Base-by-base conservation (phyloP, 2,888 invertebrate species). In the Entomobrya multifasciata region DNA sequence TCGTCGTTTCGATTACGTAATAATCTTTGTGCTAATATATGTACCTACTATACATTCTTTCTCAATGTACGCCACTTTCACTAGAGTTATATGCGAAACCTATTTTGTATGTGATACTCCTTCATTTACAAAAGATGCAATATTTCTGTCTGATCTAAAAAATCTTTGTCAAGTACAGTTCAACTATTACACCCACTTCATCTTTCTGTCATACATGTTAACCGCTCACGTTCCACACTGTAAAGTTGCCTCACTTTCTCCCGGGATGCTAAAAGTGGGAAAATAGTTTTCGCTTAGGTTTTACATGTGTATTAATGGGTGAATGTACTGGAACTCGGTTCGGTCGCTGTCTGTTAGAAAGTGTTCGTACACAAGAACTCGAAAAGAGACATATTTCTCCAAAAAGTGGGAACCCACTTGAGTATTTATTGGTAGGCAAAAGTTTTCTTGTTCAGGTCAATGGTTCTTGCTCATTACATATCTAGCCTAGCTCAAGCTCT, bases 371-470 rank as follows among this genome's bases (percentile, higher is more conserved):
- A 20, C 5, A 41, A 36, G 17, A 36, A 41, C 1, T 15, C 3
- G 65, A 17, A 65, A 65, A 36, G 52, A 74, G 52, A 47, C 20
- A 67, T 17, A 47, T 47, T 70, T 27, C 20, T n/a, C 13, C 25
- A 17, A 49, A 22, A 20, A 41, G 41, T 36, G 41, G 36, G 25
- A 52, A 52, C 74, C 27, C 74, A 52, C 49, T 74, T 74, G 27
- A 74, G 74, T 27, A 52, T 74, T 74, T 52, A 52, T 25, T 25
- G 17, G 27, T n/a, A 52, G 36, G 60, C 13, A 30, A 77, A 77
- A 77, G 25, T 77, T 77, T 44, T 77, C 22, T n/a, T 60, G 41
- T 57, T n/a, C 22, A 77, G 77, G 77, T 62, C 77, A 77, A 41
- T 62, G 22, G 17, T 74, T 74, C 47, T n/a, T n/a, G n/a, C n/a